Base-by-base conservation (phyloP, 2,888 invertebrate genomes). In the Agrochola circellaris region DNA sequence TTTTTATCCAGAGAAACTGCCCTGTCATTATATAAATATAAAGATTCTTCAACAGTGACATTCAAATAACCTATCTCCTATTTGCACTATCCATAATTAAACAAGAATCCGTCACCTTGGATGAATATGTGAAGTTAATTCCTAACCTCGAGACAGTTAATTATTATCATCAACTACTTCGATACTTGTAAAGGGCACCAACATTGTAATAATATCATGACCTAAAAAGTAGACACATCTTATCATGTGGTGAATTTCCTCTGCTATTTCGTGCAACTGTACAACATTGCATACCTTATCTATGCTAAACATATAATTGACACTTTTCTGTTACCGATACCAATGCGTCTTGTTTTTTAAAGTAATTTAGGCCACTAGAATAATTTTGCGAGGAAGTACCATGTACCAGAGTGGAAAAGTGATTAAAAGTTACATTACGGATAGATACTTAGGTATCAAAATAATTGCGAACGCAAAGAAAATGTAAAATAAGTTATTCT, bases 311-410 rank as follows among this genome's bases (percentile, higher is more conserved):
- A n/a, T 51, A 76, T 64, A 73, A 61, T 72, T 74, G 5, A 56
- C 72, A 66, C 62, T 54, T 65, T n/a, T 38, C 38, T 26, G 78
- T 60, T 30, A 75, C 38, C 30, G 82, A 77, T 60, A 74, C 58
- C 20, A 20, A 45, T 45, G 23, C 7, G n/a, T 38, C 54, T 60
- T 82, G 83, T 75, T 56, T 56, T 42, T 60, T 2, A 68, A 54
- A 51, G 38, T 54, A 61, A 86, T 86, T 78, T 83, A 78, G 75
- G 79, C 0, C 64, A 85, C 30, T 1, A 30, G 65, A 64, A 58
- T 74, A 77, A 60, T 65, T 73, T 68, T 56, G 13, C 5, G 13
- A 30, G 60, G 54, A 71, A 62, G 7, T 20, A 65, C 15, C 20
- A 42, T 42, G 20, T 51, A 9, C 42, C 20, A 26, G 9, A 34